These are phyloP conservation scores for Epizoanthus rinbou DNA, from an alignment of 92 coral and sea anemone species.

Conservation along the genomic window DNA sequence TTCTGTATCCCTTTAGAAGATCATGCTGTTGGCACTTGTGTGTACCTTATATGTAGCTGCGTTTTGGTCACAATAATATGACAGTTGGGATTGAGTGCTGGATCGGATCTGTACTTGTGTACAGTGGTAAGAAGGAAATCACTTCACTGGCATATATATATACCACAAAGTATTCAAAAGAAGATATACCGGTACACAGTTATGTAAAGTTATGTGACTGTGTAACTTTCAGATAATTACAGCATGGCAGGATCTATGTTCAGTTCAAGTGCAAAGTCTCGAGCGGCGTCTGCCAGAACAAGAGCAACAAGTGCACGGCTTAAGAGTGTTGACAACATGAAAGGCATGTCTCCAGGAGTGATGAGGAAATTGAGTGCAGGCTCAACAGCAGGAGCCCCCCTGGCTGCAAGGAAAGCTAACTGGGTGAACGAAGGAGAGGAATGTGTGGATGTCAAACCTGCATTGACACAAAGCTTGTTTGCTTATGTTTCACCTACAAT, in stretches of 20 bases:
- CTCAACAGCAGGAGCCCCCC: conserved; percentile 35
- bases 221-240: conserved; percentile 59
- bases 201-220: not conserved
- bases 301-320: conserved; percentile 75
- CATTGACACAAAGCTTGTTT: conserved; percentile 83
- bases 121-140: too few relatives aligned
- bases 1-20: too few relatives aligned
- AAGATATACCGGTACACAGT: not conserved
- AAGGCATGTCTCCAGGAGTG: not conserved
- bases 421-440: conserved; percentile 73
- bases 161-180: not conserved
- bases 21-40: too few relatives aligned
- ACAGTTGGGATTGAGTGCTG: too few relatives aligned
- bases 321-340: not conserved
- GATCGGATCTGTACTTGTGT: too few relatives aligned
- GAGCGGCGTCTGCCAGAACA: conserved; percentile 61
- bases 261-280: conserved; percentile 61
- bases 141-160: not conserved
- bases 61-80: too few relatives aligned
- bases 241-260: conserved; percentile 58
- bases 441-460: conserved; percentile 57
- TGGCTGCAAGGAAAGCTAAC: conserved; percentile 47
- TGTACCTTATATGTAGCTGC: too few relatives aligned
- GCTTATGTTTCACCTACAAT: conserved; percentile 75
- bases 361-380: conserved; percentile 47